Percentiles rank a stretch among this genome's conserved stretches.
Evolutionary conservation across 2,113 vertebrate genomes (phyloP).

Genomic region (Colaptes auratus): DNA sequence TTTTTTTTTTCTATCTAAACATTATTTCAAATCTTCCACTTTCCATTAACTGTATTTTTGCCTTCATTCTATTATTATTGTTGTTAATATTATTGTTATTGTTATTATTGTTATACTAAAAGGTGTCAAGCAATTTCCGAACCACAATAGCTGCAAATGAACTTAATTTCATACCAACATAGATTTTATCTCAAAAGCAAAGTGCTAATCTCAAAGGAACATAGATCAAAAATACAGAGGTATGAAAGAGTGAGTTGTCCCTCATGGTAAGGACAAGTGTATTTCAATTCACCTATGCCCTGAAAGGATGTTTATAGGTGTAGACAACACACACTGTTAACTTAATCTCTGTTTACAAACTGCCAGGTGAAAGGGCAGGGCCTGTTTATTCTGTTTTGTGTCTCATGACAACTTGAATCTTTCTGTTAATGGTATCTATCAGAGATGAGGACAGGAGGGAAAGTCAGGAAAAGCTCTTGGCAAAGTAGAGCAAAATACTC

Average conservation of each 20-base stretch:
- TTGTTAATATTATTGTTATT: too few species aligned
- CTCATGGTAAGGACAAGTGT: neutral
- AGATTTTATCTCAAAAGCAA: neutral
- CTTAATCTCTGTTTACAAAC: conserved; percentile 67
- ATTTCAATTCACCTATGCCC: neutral
- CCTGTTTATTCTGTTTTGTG: conserved; percentile 20
- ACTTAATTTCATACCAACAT: neutral
- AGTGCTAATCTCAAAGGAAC: neutral
- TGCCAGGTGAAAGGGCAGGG: conserved; percentile 28
- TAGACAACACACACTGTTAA: conserved; percentile 22
- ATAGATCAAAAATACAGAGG: neutral
- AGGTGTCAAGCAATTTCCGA: neutral
- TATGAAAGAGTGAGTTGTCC: neutral
- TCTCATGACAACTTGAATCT: conserved; percentile 27
- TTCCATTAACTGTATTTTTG: neutral
- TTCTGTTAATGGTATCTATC: neutral
- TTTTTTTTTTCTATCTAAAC: neutral
- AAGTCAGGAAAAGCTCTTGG: neutral
- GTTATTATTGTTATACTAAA: neutral
- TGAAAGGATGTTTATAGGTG: conserved; percentile 33
- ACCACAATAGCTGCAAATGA: neutral
- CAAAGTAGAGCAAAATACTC: neutral
- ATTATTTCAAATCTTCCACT: neutral
- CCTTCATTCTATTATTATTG: neutral
- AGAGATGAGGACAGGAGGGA: neutral